A percentile compares a stretch with the other conserved stretches of the same genome.
phyloP scores from a whole-genome alignment of 2,113 vertebrate species.

The Lipotes vexillifer region DNA sequence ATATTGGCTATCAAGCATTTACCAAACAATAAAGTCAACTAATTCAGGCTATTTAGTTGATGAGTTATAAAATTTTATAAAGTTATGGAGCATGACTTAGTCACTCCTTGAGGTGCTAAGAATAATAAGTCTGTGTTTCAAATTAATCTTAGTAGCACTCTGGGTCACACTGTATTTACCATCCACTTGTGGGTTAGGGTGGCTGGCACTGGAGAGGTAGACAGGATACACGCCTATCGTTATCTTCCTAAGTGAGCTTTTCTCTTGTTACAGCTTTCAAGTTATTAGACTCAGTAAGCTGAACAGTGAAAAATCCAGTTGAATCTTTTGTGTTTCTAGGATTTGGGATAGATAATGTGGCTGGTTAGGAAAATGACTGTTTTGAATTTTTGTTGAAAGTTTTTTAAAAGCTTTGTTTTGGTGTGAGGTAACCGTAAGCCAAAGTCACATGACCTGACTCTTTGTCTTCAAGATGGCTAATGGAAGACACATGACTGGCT shows the following conservation, averaged over 20 bases:
- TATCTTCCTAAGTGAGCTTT: neutral
- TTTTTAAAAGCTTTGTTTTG: neutral
- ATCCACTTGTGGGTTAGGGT: neutral
- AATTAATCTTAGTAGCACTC: neutral
- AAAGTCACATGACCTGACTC: neutral
- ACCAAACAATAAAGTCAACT: conserved; percentile 65
- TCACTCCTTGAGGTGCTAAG: neutral
- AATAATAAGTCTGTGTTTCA: neutral
- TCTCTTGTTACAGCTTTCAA: neutral
- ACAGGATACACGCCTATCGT: rapidly evolving
- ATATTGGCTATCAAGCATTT: conserved; percentile 61
- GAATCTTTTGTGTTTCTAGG: neutral
- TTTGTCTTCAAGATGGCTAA: neutral
- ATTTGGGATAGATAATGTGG: neutral
- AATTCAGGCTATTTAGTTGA: conserved; percentile 26
- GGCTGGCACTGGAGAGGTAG: rapidly evolving
- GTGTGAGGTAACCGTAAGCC: neutral
- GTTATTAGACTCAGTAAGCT: neutral
- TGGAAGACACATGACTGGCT: neutral
- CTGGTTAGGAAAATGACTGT: neutral
- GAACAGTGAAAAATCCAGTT: neutral
- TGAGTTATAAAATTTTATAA: conserved; percentile 41
- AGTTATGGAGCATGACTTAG: neutral
- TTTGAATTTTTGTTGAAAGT: neutral
- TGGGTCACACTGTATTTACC: neutral